Evolutionary conservation across 35 echinoderm and acorn worm genomes (phyloP), one percentile per base, ranked within the genome.

Genomic region (Holothuria glaberrima): DNA sequence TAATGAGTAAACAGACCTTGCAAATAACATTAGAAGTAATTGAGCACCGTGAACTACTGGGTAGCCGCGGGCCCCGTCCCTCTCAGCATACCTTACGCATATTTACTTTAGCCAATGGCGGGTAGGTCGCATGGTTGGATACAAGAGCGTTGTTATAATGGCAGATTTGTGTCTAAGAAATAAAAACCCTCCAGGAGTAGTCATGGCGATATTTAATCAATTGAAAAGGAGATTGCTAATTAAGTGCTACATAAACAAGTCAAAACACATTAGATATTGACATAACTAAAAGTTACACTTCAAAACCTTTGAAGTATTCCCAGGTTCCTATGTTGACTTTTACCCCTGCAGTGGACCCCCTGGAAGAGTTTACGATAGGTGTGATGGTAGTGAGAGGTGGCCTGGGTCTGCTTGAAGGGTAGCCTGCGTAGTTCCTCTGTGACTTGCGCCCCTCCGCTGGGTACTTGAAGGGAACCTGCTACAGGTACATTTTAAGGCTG

Each of bases 151-250:
- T 54, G 50, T 46, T 46, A 54, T 54, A 54, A 54, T 78, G 35
- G 6, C 69, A 78, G 27, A 30, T 41, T 25, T 25, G 36, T 78
- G 74, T 48, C 74, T 41, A 27, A 78, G 71, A 14, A 27, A 29
- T 48, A 3, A 27, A 78, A 21, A 28, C 74, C 74, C 74, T 33
- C 44, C 44, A 48, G 74, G 50, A 22, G 44, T 41, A 78, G 44
- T 78, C 50, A 28, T 48, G 50, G 50, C 35, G 44, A 78, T 78
- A 48, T 78, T 30, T 24, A 78, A 48, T 45, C n/a, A 50, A 48
- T 78, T 78, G 29, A 52, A 78, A 45, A 78, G 41, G 74, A 78
- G 74, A 78, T 78, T 78, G 74, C 36, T 78, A 48, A 78, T 78
- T 78, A 78, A 78, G 74, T 48, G 74, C 44, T 78, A 78, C 12